Conservation (phyloP, 2,797 vertebrate genomes). For the Phoebastria nigripes region DNA sequence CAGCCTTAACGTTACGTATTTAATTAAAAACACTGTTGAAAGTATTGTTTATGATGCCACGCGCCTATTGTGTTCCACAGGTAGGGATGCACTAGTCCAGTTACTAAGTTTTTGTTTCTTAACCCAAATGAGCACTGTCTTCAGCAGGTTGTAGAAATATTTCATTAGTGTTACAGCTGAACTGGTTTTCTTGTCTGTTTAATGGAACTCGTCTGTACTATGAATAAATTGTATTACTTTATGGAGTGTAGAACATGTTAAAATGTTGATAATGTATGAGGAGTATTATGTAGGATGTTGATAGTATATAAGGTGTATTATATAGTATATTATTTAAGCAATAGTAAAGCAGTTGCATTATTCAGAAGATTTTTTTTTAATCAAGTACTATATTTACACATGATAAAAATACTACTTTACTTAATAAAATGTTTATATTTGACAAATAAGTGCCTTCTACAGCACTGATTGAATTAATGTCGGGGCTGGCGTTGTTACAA, state of each 20-base stretch:
- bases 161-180: background rate
- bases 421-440: background rate
- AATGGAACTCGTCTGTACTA: background rate
- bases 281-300: background rate
- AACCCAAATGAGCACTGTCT: background rate
- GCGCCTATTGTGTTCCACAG: background rate
- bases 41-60: background rate
- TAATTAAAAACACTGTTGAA: background rate
- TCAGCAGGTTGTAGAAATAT: background rate
- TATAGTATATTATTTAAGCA: background rate
- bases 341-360: background rate
- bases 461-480: background rate
- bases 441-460: background rate
- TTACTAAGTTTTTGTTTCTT: background rate
- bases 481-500: background rate
- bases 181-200: background rate
- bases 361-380: background rate
- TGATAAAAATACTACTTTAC: background rate
- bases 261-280: background rate
- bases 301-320: background rate
- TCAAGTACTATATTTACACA: background rate
- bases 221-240: background rate
- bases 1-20: background rate
- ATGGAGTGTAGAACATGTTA: background rate
- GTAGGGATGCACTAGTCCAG: background rate